These are phyloP conservation scores for Polydesmus complanatus DNA, from an alignment of 2,888 invertebrate genomes.

Conservation along the genomic window DNA sequence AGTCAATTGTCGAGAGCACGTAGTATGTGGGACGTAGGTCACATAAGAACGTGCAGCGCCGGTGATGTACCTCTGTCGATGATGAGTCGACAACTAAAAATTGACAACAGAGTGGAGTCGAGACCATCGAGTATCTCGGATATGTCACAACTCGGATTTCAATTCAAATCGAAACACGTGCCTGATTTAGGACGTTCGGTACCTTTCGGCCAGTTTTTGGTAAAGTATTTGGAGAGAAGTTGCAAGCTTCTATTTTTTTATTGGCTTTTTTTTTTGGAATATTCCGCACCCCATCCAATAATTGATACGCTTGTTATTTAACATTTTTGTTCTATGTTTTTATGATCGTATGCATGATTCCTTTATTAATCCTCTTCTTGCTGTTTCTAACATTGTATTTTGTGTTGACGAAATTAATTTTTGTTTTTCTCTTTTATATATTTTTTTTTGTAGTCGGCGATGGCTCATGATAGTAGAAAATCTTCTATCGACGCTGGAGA, in stretches of 20 bases:
- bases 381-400: background rate
- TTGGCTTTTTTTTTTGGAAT: too few relatives aligned
- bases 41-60: constrained; percentile 9
- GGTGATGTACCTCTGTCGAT: constrained; percentile 10
- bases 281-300: too few relatives aligned
- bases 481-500: background rate
- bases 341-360: too few relatives aligned
- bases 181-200: constrained; percentile 15
- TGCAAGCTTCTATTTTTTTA: too few relatives aligned
- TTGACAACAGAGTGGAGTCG: background rate
- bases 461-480: background rate
- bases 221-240: too few relatives aligned
- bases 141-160: constrained; percentile 15
- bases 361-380: too few relatives aligned
- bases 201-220: constrained; percentile 19
- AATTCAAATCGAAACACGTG: constrained; percentile 10
- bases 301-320: too few relatives aligned
- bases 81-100: background rate
- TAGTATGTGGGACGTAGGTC: constrained; percentile 19
- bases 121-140: constrained; percentile 18
- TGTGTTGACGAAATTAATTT: background rate
- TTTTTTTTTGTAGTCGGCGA: background rate
- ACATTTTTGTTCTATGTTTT: too few relatives aligned
- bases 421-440: background rate
- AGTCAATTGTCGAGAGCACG: constrained; percentile 9